Percentiles rank a stretch among this genome's conserved stretches.
Evolutionary conservation across 2,888 invertebrate genomes (phyloP).

Genomic region (Orchesella flavescens): DNA sequence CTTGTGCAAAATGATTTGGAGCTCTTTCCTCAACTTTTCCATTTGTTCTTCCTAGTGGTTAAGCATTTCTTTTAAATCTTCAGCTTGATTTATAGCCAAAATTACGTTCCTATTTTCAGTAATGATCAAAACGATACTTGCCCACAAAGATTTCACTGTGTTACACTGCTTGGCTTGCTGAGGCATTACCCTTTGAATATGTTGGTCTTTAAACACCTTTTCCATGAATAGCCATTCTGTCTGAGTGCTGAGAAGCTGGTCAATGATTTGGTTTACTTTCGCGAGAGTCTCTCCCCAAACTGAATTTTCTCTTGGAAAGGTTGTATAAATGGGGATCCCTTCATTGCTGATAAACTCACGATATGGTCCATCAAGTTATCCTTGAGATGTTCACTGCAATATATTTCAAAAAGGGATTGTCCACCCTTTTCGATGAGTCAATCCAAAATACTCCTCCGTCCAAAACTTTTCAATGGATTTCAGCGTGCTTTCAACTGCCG

Average conservation of each 20-base stretch:
- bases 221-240: slow-evolving; percentile 79
- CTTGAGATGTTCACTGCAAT: neutral
- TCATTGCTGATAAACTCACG: slow-evolving; percentile 88
- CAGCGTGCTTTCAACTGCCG: slow-evolving; percentile 85
- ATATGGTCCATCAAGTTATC: slow-evolving; percentile 85
- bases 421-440: neutral
- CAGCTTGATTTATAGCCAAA: neutral
- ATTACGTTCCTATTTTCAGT: slow-evolving; percentile 17
- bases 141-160: slow-evolving; percentile 15
- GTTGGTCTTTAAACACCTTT: slow-evolving; percentile 6
- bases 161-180: neutral
- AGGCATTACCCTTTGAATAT: slow-evolving; percentile 23
- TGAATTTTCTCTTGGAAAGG: slow-evolving; percentile 89
- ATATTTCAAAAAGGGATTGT: neutral
- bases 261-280: slow-evolving; percentile 86
- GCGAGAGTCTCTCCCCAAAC: slow-evolving; percentile 89
- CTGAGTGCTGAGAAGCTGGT: slow-evolving; percentile 86
- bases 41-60: slow-evolving; percentile 84
- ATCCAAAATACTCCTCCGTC: neutral
- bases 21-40: slow-evolving; percentile 86
- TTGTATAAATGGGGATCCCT: slow-evolving; percentile 87
- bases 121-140: slow-evolving; percentile 20
- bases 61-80: slow-evolving; percentile 74
- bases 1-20: slow-evolving; percentile 90
- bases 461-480: slow-evolving; percentile 78